Conservation (phyloP, 92 coral and sea anemone genomes). For the Epizoanthus illoricatus region DNA sequence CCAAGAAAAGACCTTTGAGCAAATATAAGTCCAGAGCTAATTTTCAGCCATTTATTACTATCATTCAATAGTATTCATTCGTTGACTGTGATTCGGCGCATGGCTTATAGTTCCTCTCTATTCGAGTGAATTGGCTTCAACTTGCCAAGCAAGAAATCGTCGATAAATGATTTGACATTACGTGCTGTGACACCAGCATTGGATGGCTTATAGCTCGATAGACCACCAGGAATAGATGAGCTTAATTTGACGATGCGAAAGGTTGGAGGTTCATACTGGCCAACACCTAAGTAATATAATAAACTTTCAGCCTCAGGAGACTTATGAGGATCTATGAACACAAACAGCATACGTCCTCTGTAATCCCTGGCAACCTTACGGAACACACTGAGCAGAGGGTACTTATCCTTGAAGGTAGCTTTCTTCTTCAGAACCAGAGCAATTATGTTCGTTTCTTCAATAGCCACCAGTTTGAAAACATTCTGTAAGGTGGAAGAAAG, state of each 20-base stretch:
- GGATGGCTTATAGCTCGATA: neutral
- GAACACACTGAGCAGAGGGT: neutral
- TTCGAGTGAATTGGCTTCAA: neutral
- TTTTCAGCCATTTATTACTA: no score
- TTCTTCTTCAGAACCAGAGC: neutral
- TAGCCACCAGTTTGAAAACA: neutral
- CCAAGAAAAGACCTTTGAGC: no score
- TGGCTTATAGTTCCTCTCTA: neutral
- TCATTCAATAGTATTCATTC: no score
- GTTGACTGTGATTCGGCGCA: no score
- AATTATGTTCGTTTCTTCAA: neutral
- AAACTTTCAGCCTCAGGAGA: neutral
- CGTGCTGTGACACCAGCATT: neutral
- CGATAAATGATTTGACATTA: neutral
- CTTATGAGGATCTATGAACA: neutral
- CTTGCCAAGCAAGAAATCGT: slow-evolving; percentile 5
- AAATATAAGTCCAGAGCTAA: no score
- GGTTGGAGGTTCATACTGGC: neutral
- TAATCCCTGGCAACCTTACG: neutral
- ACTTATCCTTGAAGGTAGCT: neutral
- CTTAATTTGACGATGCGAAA: neutral
- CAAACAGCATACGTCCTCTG: slow-evolving; percentile 2
- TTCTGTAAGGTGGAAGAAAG: neutral
- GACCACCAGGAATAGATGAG: neutral
- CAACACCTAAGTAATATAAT: neutral